Evolutionary conservation across 2,888 invertebrate genomes (phyloP).

Genomic region (Acanthosepion pharaonis): DNA sequence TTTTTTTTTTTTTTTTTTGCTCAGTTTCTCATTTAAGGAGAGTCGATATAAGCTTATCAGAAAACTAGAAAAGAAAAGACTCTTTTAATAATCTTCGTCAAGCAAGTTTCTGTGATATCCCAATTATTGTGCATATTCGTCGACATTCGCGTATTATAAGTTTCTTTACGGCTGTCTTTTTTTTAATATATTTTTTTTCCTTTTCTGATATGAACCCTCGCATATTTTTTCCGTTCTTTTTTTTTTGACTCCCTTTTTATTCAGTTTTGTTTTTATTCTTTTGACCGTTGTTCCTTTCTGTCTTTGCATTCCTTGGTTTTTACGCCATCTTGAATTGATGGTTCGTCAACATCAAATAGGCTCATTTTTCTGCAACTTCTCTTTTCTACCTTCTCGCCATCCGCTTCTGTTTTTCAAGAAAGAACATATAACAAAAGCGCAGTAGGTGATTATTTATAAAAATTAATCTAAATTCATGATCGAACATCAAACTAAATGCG

Average conservation of each 20-base stretch:
- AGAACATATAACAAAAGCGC: neutral
- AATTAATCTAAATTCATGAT: constrained; percentile 4
- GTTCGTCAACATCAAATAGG: neutral
- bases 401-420: neutral
- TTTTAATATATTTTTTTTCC: neutral
- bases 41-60: neutral
- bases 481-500: neutral
- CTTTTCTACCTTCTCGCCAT: neutral
- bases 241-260: neutral
- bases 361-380: neutral
- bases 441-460: neutral
- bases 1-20: neutral
- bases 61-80: neutral
- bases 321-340: neutral
- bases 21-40: neutral
- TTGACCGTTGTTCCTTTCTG: neutral
- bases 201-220: neutral
- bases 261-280: neutral
- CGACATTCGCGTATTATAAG: neutral
- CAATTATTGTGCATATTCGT: neutral
- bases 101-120: neutral
- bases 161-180: neutral
- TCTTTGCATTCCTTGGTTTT: neutral
- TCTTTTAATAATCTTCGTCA: constrained; percentile 17
- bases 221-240: too few species aligned